Evolutionary conservation across 2,113 vertebrate genomes (phyloP).

Genomic region (Clarias magur): DNA sequence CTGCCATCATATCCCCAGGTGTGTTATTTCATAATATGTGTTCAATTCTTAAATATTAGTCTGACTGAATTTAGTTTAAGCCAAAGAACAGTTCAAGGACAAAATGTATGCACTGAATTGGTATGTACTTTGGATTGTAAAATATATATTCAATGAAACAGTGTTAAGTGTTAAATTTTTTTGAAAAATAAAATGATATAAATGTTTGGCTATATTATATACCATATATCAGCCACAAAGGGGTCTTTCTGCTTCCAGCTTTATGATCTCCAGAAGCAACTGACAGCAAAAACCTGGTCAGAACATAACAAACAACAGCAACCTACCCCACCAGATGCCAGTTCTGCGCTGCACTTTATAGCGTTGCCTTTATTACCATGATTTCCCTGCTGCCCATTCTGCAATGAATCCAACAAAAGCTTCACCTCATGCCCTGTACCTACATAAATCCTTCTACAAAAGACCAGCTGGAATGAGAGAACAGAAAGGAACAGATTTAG

Average conservation of each 20-base stretch:
- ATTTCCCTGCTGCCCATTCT: constrained; percentile 39
- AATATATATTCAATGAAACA: neutral
- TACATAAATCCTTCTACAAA: constrained; percentile 60
- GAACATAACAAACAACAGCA: constrained; percentile 4
- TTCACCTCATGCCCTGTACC: constrained; percentile 51
- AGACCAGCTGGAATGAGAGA: constrained; percentile 47
- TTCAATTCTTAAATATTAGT: neutral
- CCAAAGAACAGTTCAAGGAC: neutral
- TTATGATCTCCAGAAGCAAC: constrained; percentile 1
- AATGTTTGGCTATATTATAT: neutral
- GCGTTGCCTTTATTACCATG: constrained; percentile 52
- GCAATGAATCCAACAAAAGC: constrained; percentile 58
- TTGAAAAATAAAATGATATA: neutral
- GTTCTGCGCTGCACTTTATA: constrained; percentile 48
- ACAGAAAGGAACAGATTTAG: constrained; percentile 4
- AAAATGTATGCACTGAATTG: neutral
- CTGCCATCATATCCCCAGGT: neutral
- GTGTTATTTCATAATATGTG: neutral
- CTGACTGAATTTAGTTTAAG: neutral
- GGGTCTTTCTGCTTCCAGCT: neutral
- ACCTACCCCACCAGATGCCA: constrained; percentile 41
- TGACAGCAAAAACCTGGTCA: constrained; percentile 26
- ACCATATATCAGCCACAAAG: constrained; percentile 36
- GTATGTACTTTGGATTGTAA: neutral
- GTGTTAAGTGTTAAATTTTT: neutral